Evolutionary conservation across 2,113 vertebrate species (phyloP).

Genomic region (Chionodraco myersi): DNA sequence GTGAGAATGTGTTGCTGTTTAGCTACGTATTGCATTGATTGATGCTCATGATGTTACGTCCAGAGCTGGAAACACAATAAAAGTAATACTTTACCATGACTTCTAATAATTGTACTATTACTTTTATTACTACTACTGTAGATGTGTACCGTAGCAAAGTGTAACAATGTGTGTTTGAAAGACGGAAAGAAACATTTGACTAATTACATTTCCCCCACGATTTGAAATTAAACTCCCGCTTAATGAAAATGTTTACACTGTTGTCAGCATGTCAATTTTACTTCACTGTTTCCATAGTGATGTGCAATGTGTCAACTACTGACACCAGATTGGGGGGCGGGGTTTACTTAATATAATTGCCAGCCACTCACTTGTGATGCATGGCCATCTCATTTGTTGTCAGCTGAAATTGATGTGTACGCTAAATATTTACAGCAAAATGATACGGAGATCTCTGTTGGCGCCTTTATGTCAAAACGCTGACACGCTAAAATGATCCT

Average conservation of each 20-base stretch:
- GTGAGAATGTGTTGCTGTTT: no score
- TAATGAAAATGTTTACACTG: conserved; percentile 4
- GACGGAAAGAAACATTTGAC: neutral
- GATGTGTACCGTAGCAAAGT: neutral
- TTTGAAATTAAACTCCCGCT: conserved; percentile 1
- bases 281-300: neutral
- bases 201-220: neutral
- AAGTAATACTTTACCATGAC: neutral
- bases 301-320: conserved; percentile 20
- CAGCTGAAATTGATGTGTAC: conserved; percentile 29
- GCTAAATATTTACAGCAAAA: conserved; percentile 21
- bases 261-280: neutral
- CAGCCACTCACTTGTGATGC: conserved; percentile 7
- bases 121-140: neutral
- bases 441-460: conserved; percentile 5
- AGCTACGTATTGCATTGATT: no score
- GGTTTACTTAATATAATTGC: neutral
- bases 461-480: conserved; percentile 19
- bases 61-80: no score
- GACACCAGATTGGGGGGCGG: neutral
- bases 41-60: no score
- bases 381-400: conserved; percentile 15
- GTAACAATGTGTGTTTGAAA: conserved; percentile 8
- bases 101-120: neutral
- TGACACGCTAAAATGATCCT: conserved; percentile 28